A percentile compares a stretch with the other conserved stretches of the same genome.
These are phyloP conservation scores for Paradoxurus hermaphroditus DNA, from an alignment of 2,113 vertebrate species.

Conservation along the genomic window DNA sequence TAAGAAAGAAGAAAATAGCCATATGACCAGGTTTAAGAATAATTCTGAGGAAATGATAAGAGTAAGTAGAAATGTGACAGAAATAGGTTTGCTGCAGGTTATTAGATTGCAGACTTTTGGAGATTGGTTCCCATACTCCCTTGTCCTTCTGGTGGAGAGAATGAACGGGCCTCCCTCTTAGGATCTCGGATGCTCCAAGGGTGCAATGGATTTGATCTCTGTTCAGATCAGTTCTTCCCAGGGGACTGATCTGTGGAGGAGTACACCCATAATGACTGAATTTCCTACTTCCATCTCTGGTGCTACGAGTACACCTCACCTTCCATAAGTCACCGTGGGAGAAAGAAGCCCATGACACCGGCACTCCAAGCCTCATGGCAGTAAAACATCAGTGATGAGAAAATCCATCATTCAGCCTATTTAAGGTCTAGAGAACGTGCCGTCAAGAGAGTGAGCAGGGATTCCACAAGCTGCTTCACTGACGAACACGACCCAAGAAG, in stretches of 20 bases:
- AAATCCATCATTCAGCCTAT: constrained; percentile 49
- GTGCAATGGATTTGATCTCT: neutral
- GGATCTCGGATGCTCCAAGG: neutral
- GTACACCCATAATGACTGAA: neutral
- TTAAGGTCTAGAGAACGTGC: neutral
- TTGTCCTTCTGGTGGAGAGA: neutral
- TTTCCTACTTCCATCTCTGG: neutral
- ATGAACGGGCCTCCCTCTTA: neutral
- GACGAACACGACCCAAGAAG: constrained; percentile 22
- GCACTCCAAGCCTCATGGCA: constrained; percentile 29
- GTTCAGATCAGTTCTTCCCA: neutral
- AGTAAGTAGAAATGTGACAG: constrained; percentile 48
- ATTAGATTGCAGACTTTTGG: constrained; percentile 63
- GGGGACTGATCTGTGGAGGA: neutral
- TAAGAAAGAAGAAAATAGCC: constrained; percentile 55
- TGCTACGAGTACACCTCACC: neutral
- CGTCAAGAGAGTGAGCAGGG: constrained; percentile 39
- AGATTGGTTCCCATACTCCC: constrained; percentile 11
- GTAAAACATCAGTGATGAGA: constrained; percentile 53
- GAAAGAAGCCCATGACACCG: neutral
- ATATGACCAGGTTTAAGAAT: constrained; percentile 62
- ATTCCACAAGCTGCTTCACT: constrained; percentile 21
- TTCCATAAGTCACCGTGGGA: constrained; percentile 19
- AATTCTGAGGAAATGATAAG: constrained; percentile 71
- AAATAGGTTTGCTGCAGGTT: constrained; percentile 48